Conservation (phyloP, 2,113 vertebrate species). For the Blennius ocellaris region DNA sequence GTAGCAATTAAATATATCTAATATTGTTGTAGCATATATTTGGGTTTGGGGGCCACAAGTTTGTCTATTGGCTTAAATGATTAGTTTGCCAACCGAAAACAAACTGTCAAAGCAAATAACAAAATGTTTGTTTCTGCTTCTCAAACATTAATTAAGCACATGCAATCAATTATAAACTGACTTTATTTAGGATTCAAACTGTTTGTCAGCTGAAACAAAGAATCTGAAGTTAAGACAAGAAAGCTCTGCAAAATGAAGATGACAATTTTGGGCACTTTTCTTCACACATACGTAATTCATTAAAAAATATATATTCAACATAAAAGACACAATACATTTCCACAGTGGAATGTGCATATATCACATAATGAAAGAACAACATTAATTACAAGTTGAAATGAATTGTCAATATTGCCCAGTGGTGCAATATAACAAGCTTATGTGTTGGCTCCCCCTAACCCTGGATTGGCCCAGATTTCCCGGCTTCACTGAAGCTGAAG, state of each 20-base stretch:
- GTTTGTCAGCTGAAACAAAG: neutral
- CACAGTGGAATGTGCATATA: neutral
- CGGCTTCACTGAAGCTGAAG: slow-evolving; percentile 41
- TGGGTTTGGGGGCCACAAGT: neutral
- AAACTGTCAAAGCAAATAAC: neutral
- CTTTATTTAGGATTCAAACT: neutral
- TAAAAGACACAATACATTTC: slow-evolving; percentile 5
- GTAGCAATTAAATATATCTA: neutral
- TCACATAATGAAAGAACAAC: slow-evolving; percentile 10
- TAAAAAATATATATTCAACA: neutral
- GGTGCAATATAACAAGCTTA: slow-evolving; percentile 38
- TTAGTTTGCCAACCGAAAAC: neutral
- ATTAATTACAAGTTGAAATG: slow-evolving; percentile 27
- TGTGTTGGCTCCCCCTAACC: slow-evolving; percentile 41
- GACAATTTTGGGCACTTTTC: neutral
- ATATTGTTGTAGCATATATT: neutral
- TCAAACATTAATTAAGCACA: neutral
- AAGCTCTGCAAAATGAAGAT: neutral
- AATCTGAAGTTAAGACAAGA: slow-evolving; percentile 1
- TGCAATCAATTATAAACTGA: neutral
- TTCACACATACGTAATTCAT: neutral
- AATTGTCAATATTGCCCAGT: slow-evolving; percentile 41
- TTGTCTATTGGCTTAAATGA: neutral
- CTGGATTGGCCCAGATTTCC: slow-evolving; percentile 48
- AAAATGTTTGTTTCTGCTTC: neutral